Evolutionary conservation across 2,797 vertebrate genomes (phyloP).

Genomic region (Poeciliopsis presidionis): DNA sequence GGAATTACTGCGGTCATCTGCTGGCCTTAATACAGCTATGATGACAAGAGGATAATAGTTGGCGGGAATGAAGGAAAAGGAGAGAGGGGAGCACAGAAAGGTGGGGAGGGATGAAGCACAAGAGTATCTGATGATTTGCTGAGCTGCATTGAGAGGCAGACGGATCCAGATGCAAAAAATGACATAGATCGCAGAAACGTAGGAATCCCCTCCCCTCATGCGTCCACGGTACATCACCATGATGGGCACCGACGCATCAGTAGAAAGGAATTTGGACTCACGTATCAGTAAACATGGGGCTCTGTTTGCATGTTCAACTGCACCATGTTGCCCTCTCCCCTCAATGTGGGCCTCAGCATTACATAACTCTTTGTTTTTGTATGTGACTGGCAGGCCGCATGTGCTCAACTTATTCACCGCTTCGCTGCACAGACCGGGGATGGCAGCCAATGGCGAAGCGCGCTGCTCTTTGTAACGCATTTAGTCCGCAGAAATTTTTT

Average conservation of each 20-base stretch:
- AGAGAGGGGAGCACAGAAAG: constrained; percentile 26
- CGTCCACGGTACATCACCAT: neutral
- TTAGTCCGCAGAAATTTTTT: constrained; percentile 62
- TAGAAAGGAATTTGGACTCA: constrained; percentile 4
- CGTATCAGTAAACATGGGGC: constrained; percentile 22
- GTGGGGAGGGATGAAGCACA: constrained; percentile 41
- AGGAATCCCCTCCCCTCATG: constrained; percentile 14
- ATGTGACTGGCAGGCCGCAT: constrained; percentile 57
- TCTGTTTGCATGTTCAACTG: constrained; percentile 36
- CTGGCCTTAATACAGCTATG: constrained; percentile 48
- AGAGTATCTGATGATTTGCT: constrained; percentile 53
- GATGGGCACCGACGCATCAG: constrained; percentile 7
- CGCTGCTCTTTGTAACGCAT: constrained; percentile 60
- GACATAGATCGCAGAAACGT: neutral
- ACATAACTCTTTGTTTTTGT: constrained; percentile 76
- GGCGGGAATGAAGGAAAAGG: constrained; percentile 21
- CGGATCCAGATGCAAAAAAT: constrained; percentile 18
- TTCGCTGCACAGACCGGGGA: constrained; percentile 64
- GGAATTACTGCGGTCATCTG: constrained; percentile 46
- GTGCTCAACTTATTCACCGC: constrained; percentile 69
- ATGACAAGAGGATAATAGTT: constrained; percentile 50
- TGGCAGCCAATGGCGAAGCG: constrained; percentile 57
- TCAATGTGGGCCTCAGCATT: constrained; percentile 73
- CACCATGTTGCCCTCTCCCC: constrained; percentile 69
- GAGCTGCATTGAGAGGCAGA: constrained; percentile 55